These are phyloP conservation scores for Catostomus latipinnis DNA, from an alignment of 2,797 vertebrate genomes.

Conservation along the genomic window DNA sequence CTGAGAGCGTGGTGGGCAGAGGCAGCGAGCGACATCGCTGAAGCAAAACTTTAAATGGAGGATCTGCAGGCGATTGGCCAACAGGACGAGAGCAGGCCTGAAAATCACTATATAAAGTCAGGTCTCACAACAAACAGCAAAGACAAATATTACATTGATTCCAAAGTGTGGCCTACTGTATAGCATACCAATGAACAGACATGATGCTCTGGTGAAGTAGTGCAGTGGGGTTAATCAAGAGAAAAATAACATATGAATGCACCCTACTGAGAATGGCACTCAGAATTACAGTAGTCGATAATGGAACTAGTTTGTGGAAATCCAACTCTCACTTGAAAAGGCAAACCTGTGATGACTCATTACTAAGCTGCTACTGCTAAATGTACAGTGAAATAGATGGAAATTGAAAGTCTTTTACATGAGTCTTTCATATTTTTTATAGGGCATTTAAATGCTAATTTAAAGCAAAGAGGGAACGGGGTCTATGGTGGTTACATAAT, in stretches of 20 bases:
- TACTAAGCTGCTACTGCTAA: not conserved
- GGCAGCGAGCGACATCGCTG: constrained; percentile 86
- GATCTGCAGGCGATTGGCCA: constrained; percentile 78
- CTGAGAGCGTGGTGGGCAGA: constrained; percentile 81
- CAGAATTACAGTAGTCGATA: not conserved
- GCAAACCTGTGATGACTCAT: too few species aligned
- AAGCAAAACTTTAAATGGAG: constrained; percentile 83
- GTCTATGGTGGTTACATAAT: too few species aligned
- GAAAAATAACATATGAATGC: constrained; percentile 64
- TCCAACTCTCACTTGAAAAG: not conserved
- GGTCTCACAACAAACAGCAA: constrained; percentile 49
- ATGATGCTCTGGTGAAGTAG: constrained; percentile 19
- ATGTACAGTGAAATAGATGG: too few species aligned
- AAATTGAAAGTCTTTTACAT: too few species aligned
- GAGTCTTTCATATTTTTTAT: too few species aligned
- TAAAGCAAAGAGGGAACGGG: too few species aligned
- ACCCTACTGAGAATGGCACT: not conserved
- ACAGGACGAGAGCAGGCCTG: constrained; percentile 82
- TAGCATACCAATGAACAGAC: not conserved
- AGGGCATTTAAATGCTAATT: too few species aligned
- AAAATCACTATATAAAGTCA: constrained; percentile 70
- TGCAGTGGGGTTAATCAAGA: constrained; percentile 53
- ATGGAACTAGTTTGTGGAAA: not conserved
- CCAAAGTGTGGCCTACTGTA: not conserved
- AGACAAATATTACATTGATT: not conserved